Base-by-base conservation (phyloP, 1,140 invertebrate genomes). In the Idris sp. region DNA sequence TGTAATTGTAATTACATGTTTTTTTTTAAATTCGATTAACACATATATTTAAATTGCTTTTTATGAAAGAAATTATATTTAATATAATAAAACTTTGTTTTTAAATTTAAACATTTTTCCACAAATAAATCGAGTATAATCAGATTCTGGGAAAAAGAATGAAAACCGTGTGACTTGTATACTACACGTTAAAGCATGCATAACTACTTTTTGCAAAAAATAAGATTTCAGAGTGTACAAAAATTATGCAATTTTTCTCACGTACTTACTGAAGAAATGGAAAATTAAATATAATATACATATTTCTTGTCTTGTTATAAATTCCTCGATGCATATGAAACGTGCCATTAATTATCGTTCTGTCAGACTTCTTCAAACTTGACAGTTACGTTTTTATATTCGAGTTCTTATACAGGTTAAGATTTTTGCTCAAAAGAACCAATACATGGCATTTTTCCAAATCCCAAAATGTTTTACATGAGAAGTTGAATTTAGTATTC, bases 361-460 rank as follows among this genome's bases (percentile, higher is more conserved):
- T 2, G 40, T 26, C 19, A 25, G 48, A 38, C 54, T 61, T 54
- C 51, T 54, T 71, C 38, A 71, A 54, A 71, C 65, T 61, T 71
- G 54, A 71, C 65, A 71, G 61, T 61, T 61, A 36, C 56, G 54
- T 71, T n/a, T n/a, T n/a, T n/a, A n/a, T n/a, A 71, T 61, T 61
- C 48, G 56, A 71, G 54, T 69, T 69, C 54, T 59, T 69, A 59
- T 46, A 30, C 53, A 53, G 65, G 54, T 69, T 69, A 51, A 69
- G 44, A 59, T 69, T 69, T 59, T 58, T 35, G 30, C 46, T 35
- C 36, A 59, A 69, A 36, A 51, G 65, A 59, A 69, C 65, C 44
- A 59, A 69, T 53, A 35, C 46, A 53, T 2, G 41, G 26, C 44
- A 59, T 68, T 58, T 53, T 51, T 35, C 53, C 25, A 41, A 35